A percentile compares a stretch with the other conserved stretches of the same genome.
These are phyloP conservation scores for Cirrhinus molitorella DNA, from an alignment of 2,797 vertebrate species.

Conservation along the genomic window DNA sequence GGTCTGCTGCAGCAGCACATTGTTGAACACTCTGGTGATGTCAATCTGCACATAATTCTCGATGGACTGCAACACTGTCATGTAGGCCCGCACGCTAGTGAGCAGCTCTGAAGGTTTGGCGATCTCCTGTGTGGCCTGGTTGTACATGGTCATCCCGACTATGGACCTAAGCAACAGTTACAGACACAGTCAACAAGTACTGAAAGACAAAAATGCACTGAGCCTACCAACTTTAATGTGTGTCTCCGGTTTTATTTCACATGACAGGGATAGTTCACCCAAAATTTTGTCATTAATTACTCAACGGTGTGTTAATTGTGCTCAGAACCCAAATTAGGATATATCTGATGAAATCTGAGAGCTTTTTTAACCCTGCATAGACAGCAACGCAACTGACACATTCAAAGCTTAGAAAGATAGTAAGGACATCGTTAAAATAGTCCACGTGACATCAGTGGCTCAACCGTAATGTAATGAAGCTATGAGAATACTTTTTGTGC, in stretches of 20 bases:
- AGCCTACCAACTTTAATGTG: background rate
- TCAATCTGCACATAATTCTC: constrained; percentile 99
- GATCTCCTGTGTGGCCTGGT: constrained; percentile 98
- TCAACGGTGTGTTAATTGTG: no score
- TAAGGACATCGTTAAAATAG: no score
- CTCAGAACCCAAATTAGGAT: no score
- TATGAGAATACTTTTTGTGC: no score
- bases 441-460: no score
- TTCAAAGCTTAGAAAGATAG: no score
- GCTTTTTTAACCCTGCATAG: no score
- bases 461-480: no score
- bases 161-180: constrained; percentile 80
- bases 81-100: constrained; percentile 96
- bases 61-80: constrained; percentile 98
- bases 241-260: background rate
- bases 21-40: constrained; percentile 98
- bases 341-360: no score
- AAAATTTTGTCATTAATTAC: no score
- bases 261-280: no score
- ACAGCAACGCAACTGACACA: no score
- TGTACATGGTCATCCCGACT: constrained; percentile 99
- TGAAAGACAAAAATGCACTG: background rate
- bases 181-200: background rate
- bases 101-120: constrained; percentile 98
- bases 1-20: constrained; percentile 98